phyloP scores from a whole-genome alignment of 2,888 invertebrate species.

The Mantis religiosa region DNA sequence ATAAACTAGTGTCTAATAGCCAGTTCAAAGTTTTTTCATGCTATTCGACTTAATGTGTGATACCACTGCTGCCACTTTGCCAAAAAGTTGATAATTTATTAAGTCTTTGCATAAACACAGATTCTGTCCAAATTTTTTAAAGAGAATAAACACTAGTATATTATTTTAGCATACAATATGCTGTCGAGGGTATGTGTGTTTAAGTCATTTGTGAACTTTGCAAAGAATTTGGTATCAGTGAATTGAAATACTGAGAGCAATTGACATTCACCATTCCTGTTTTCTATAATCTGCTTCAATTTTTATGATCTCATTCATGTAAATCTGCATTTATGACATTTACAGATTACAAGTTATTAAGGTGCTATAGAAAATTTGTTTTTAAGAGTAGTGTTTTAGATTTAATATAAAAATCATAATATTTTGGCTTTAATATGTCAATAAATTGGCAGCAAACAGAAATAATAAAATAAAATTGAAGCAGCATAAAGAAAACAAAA shows the following conservation, averaged over 20 bases:
- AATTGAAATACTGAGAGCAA: background rate
- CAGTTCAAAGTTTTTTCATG: too few relatives aligned
- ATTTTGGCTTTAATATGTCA: background rate
- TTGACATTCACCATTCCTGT: background rate
- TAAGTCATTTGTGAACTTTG: background rate
- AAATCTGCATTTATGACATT: background rate
- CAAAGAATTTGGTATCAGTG: background rate
- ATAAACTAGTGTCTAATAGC: too few relatives aligned
- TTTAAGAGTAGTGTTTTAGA: background rate
- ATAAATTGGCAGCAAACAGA: background rate
- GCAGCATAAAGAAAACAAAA: background rate
- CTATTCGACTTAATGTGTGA: too few relatives aligned
- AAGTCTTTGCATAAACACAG: too few relatives aligned
- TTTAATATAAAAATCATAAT: background rate
- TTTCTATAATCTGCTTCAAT: background rate
- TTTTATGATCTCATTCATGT: background rate
- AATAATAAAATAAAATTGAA: background rate
- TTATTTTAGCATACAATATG: too few relatives aligned
- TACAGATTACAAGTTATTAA: background rate
- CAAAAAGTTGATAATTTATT: too few relatives aligned
- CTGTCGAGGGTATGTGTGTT: too few relatives aligned
- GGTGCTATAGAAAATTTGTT: background rate
- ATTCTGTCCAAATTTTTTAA: too few relatives aligned
- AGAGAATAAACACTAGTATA: too few relatives aligned
- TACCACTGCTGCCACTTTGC: too few relatives aligned